phyloP scores from a whole-genome alignment of 37 sponge, comb jelly and placozoan species.

The Lycopodina hypogea region DNA sequence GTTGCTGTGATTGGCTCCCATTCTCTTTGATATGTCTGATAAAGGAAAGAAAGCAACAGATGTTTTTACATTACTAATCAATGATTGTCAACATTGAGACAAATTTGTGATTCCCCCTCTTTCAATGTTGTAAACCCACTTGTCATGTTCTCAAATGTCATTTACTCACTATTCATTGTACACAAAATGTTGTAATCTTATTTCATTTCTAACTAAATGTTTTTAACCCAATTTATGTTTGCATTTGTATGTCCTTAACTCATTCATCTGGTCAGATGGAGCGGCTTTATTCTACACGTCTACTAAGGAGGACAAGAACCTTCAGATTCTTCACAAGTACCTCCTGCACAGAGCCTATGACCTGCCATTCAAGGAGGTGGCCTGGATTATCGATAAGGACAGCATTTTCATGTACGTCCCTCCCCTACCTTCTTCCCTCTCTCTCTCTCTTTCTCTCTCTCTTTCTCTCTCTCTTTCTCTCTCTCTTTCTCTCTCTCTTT shows the following conservation, averaged over 20 bases:
- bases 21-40: too few species aligned
- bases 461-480: too few species aligned
- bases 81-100: too few species aligned
- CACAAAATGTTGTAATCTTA: too few species aligned
- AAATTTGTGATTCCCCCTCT: too few species aligned
- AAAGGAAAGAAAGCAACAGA: too few species aligned
- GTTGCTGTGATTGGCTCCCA: too few species aligned
- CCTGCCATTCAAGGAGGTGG: conserved; percentile 72
- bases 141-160: too few species aligned
- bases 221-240: not conserved
- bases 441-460: not conserved
- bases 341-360: conserved; percentile 83
- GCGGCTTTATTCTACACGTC: conserved; percentile 91
- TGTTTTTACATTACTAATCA: too few species aligned
- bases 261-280: conserved; percentile 68
- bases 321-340: conserved; percentile 82
- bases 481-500: not conserved
- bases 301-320: conserved; percentile 81
- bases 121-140: too few species aligned
- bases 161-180: too few species aligned
- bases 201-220: too few species aligned
- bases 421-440: not conserved
- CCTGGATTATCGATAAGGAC: conserved; percentile 93
- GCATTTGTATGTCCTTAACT: not conserved
- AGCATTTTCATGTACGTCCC: conserved; percentile 86